Conservation (phyloP, 2,888 invertebrate species). For the Synergus itoensis region DNA sequence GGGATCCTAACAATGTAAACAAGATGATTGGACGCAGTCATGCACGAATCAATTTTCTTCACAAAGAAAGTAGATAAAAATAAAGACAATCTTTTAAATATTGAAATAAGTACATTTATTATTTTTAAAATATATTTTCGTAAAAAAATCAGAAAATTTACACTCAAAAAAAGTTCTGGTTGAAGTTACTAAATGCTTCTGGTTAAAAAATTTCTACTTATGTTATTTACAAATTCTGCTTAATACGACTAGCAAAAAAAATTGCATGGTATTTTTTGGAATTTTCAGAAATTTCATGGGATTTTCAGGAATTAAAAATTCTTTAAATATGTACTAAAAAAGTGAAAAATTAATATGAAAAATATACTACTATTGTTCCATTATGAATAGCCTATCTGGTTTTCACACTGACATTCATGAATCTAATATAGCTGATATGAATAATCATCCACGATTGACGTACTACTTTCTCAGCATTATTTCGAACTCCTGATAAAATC, state of each 20-base stretch:
- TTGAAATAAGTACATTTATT: background rate
- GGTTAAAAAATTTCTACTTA: too few relatives aligned
- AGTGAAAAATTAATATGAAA: background rate
- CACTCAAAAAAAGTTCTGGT: too few relatives aligned
- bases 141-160: background rate
- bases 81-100: background rate
- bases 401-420: constrained; percentile 12
- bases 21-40: constrained; percentile 28
- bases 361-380: background rate
- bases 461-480: constrained; percentile 11
- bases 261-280: too few relatives aligned
- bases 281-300: too few relatives aligned
- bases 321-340: background rate
- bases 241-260: too few relatives aligned
- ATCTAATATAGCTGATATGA: constrained; percentile 18
- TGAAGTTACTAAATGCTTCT: too few relatives aligned
- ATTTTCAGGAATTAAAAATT: too few relatives aligned
- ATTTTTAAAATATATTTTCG: background rate
- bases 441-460: constrained; percentile 1
- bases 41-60: constrained; percentile 18
- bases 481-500: background rate
- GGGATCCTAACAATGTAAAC: constrained; percentile 38
- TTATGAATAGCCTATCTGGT: background rate
- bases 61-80: background rate
- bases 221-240: too few relatives aligned